Conservation (phyloP, 2,113 vertebrate species). For the Phalacrocorax carbo region DNA sequence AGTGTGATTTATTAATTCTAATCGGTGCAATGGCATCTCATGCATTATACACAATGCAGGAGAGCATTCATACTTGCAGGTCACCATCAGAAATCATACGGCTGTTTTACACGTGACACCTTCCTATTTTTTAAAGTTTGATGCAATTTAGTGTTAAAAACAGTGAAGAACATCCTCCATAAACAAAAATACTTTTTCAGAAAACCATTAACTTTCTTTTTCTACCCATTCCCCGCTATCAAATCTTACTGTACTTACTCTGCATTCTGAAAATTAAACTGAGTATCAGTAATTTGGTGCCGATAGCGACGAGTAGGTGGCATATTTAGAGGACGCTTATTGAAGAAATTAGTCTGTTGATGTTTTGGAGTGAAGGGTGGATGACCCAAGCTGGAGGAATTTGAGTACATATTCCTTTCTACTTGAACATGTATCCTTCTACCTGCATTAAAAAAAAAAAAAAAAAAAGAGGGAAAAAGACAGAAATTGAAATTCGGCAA, state of each 20-base stretch:
- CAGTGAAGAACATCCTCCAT: background rate
- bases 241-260: constrained; percentile 71
- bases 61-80: background rate
- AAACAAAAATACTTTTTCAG: background rate
- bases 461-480: background rate
- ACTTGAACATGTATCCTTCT: constrained; percentile 73
- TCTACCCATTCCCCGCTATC: background rate
- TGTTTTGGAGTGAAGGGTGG: constrained; percentile 67
- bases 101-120: background rate
- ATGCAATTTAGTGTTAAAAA: background rate
- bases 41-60: background rate
- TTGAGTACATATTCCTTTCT: constrained; percentile 82
- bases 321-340: constrained; percentile 12
- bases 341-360: constrained; percentile 39
- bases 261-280: constrained; percentile 67
- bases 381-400: constrained; percentile 70
- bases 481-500: background rate
- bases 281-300: constrained; percentile 58
- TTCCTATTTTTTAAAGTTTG: background rate
- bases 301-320: constrained; percentile 51
- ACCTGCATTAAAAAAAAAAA: constrained; percentile 16
- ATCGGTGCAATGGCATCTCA: background rate
- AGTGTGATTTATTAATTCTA: background rate
- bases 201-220: background rate
- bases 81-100: background rate